Evolutionary conservation across 2,888 invertebrate genomes (phyloP).

Genomic region (Panopea generosa): DNA sequence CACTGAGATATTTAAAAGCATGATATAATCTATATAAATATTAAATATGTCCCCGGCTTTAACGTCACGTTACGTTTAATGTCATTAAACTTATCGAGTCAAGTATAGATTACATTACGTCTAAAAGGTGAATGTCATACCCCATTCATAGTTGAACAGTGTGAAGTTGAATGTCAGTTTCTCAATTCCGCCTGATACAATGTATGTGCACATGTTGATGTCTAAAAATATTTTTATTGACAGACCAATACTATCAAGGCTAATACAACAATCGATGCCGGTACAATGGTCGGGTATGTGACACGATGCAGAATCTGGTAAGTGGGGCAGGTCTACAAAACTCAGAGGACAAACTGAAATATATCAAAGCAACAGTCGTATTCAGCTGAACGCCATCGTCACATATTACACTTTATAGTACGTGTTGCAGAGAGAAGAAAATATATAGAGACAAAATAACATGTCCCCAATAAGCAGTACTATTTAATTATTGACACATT

Average conservation of each 20-base stretch:
- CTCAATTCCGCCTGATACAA: slow-evolving; percentile 68
- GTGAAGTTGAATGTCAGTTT: slow-evolving; percentile 59
- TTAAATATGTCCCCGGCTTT: too few species aligned
- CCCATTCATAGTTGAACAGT: slow-evolving; percentile 69
- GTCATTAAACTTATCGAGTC: too few species aligned
- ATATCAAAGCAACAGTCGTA: too few species aligned
- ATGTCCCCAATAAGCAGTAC: too few species aligned
- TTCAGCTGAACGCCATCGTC: neutral
- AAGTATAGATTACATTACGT: too few species aligned
- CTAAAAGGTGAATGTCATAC: too few species aligned
- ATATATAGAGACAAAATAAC: neutral
- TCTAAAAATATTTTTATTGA: slow-evolving; percentile 66
- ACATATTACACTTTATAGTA: neutral
- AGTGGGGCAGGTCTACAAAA: slow-evolving; percentile 43
- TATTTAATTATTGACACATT: too few species aligned
- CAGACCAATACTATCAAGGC: slow-evolving; percentile 50
- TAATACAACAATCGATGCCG: slow-evolving; percentile 64
- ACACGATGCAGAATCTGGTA: slow-evolving; percentile 58
- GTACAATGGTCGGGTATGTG: slow-evolving; percentile 56
- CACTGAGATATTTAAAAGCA: too few species aligned
- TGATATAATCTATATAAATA: too few species aligned
- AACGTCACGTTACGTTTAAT: too few species aligned
- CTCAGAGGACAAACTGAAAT: slow-evolving; percentile 61
- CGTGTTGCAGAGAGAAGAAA: neutral
- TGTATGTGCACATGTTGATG: slow-evolving; percentile 69